phyloP scores from a whole-genome alignment of 2,888 invertebrate species.

The Pristionchus mayeri region DNA sequence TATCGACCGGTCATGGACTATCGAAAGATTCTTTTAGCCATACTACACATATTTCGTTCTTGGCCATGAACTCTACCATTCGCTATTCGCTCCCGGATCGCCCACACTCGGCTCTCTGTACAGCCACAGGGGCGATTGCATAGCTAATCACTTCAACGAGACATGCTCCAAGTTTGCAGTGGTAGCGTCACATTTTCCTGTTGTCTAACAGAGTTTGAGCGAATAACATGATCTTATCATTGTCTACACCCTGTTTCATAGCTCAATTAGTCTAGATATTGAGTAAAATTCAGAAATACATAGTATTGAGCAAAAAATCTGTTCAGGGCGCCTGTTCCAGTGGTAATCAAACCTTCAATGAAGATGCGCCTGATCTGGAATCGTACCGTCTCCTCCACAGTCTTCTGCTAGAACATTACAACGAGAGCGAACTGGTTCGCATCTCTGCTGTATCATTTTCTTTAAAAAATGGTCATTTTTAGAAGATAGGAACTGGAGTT shows the following conservation, averaged over 20 bases:
- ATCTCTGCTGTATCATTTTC: too few species aligned
- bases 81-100: not conserved
- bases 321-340: not conserved
- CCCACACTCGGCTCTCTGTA: not conserved
- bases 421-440: not conserved
- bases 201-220: not conserved
- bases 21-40: too few species aligned
- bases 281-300: not conserved
- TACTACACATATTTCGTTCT: not conserved
- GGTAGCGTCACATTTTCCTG: not conserved
- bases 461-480: too few species aligned
- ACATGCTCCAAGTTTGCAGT: not conserved
- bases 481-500: too few species aligned
- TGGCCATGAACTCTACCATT: slow-evolving; percentile 5
- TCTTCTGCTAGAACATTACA: not conserved
- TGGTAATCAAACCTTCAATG: not conserved
- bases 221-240: too few species aligned
- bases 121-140: not conserved
- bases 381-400: not conserved
- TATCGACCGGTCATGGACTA: not conserved
- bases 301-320: too few species aligned
- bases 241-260: too few species aligned
- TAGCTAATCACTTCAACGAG: not conserved
- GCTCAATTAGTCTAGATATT: too few species aligned
- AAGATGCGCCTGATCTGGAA: slow-evolving; percentile 30